phyloP scores from a whole-genome alignment of 2,113 vertebrate species.

The Parus major region DNA sequence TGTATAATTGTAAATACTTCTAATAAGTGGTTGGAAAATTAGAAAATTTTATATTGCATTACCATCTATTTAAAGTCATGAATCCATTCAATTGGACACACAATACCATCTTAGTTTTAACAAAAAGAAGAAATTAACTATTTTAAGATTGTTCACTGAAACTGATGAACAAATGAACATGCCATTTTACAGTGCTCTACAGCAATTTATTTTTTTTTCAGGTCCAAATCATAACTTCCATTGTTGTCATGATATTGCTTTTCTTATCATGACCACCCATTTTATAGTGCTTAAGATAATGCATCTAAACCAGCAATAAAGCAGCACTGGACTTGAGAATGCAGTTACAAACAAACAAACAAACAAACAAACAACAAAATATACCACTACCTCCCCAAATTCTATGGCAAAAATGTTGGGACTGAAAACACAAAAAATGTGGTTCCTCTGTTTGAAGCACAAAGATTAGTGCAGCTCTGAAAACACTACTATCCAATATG shows the following conservation, averaged over 20 bases:
- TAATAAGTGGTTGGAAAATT: slow-evolving; percentile 16
- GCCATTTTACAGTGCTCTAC: neutral
- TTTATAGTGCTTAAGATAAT: neutral
- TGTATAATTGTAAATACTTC: neutral
- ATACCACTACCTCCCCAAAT: fast-evolving
- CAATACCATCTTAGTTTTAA: neutral
- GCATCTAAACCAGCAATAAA: neutral
- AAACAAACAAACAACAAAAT: neutral
- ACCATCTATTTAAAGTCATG: neutral
- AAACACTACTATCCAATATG: neutral
- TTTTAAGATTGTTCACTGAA: neutral
- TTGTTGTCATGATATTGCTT: neutral
- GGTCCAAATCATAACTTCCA: neutral
- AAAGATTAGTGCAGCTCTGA: neutral
- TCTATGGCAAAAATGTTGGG: neutral
- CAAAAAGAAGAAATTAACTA: neutral
- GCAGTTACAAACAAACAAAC: neutral
- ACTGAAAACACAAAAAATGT: neutral
- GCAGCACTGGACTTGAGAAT: neutral
- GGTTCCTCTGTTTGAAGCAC: neutral
- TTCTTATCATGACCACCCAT: neutral
- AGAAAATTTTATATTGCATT: neutral
- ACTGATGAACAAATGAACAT: neutral
- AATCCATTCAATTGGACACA: neutral
- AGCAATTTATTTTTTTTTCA: neutral